phyloP scores from a whole-genome alignment of 1,140 invertebrate genomes.

The Drosophila parvula region DNA sequence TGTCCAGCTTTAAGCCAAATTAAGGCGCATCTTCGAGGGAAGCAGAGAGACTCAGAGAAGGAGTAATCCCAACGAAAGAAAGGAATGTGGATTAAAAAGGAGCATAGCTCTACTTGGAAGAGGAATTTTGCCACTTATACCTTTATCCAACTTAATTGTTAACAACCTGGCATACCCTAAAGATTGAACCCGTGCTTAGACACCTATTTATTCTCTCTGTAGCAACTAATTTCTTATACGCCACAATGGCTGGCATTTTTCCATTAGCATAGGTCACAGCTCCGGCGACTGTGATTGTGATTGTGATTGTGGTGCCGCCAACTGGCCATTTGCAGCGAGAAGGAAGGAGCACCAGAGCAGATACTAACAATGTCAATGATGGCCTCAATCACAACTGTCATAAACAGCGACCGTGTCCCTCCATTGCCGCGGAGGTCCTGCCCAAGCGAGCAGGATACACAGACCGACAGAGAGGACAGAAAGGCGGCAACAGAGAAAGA shows the following conservation, averaged over 20 bases:
- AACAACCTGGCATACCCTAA: neutral
- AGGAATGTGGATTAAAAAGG: neutral
- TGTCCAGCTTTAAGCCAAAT: neutral
- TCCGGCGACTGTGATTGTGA: constrained; percentile 7
- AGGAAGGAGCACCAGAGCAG: constrained; percentile 8
- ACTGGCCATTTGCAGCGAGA: constrained; percentile 44
- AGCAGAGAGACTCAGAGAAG: neutral
- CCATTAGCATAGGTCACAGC: constrained; percentile 21
- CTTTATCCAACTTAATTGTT: neutral
- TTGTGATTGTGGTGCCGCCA: constrained; percentile 28
- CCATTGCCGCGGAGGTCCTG: constrained; percentile 7
- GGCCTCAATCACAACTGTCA: constrained; percentile 78
- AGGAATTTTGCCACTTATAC: too few species aligned
- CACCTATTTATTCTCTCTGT: neutral
- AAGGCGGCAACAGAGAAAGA: neutral
- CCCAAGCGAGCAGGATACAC: constrained; percentile 11
- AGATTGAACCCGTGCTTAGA: neutral
- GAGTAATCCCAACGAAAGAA: too few species aligned
- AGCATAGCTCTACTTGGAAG: neutral
- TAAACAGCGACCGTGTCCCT: constrained; percentile 53
- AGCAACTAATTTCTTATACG: constrained; percentile 24
- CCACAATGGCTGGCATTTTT: constrained; percentile 34
- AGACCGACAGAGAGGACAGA: neutral
- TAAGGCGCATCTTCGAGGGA: neutral
- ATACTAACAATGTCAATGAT: constrained; percentile 67